Evolutionary conservation across 2,888 invertebrate genomes (phyloP), one percentile per base, ranked within the genome.

Genomic region (Melieria omissa): DNA sequence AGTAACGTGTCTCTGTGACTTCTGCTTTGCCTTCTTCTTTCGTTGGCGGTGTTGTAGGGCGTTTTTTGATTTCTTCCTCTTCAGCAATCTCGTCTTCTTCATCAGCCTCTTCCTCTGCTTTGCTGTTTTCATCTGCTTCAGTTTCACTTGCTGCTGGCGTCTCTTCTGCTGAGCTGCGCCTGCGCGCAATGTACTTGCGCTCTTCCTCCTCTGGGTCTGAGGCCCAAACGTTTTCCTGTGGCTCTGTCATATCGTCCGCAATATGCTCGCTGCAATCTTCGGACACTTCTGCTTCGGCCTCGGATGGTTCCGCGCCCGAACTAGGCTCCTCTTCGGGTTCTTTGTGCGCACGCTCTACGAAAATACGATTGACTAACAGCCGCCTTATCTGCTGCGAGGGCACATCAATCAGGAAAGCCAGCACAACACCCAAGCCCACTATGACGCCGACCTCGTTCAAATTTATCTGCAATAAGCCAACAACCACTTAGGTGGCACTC

Each of bases 361-460:
- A 83, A 47, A 89, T 84, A 63, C 81, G 88, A 75, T 88, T 88
- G 6, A 89, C 83, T 9, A 85, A 55, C 10, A 85, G 78, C 62
- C 79, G 79, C 5, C 84, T 82, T 12, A 85, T 74, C 73, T 88
- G 88, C 80, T 92, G 92, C 87, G 92, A 90, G 4, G 93, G 93
- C 77, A 91, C 88, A 78, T 93, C 90, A 72, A 93, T 89, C 52
- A 92, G 87, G 67, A 93, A 80, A 0, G 92, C 91, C 72, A 92
- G 77, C 60, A 90, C 74, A 12, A 88, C 82, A 1, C 92, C 90
- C 62, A 88, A 84, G 16, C 88, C 62, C 54, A 91, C 73, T 71
- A 92, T 90, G 42, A 85, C 80, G 10, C 84, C 80, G 71, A 90
- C 86, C 86, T 92, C 92, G 78, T 88, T 85, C 0, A 88, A 77